Conservation (phyloP, 2,113 vertebrate genomes). For the Corydoras sp. region DNA sequence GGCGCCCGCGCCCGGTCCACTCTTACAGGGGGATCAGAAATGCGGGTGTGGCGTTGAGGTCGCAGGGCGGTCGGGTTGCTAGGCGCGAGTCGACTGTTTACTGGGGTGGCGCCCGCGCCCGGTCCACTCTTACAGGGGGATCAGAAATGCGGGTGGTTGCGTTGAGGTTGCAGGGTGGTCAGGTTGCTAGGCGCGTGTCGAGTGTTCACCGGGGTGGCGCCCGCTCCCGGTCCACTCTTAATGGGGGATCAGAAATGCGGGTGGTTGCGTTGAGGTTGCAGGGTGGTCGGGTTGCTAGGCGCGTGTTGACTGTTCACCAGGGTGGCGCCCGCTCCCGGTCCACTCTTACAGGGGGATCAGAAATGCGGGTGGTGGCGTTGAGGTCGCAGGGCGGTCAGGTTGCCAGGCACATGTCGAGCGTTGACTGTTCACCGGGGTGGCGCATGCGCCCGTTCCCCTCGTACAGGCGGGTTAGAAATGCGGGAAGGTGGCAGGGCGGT, state of each 20-base stretch:
- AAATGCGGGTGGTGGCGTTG: conserved; percentile 44
- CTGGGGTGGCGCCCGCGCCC: conserved; percentile 46
- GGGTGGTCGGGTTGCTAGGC: conserved; percentile 44
- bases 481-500: conserved; percentile 45
- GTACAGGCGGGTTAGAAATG: conserved; percentile 44
- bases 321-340: conserved; percentile 46
- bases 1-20: too few species aligned
- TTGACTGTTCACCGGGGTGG: conserved; percentile 43
- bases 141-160: conserved; percentile 46
- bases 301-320: conserved; percentile 42
- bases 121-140: conserved; percentile 33
- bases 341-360: conserved; percentile 39
- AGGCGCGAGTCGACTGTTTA: conserved; percentile 3
- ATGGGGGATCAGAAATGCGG: conserved; percentile 44
- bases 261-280: conserved; percentile 47
- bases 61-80: too few species aligned
- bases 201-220: conserved; percentile 46
- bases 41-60: too few species aligned
- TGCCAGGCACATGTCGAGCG: conserved; percentile 43
- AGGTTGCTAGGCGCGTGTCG: conserved; percentile 50
- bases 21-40: too few species aligned
- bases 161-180: conserved; percentile 44
- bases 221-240: conserved; percentile 33
- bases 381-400: conserved; percentile 46
- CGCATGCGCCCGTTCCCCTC: conserved; percentile 36